Percentiles rank a stretch among this genome's conserved stretches.
Conservation (phyloP, 2,113 vertebrate species). For the Tiliqua scincoides region DNA sequence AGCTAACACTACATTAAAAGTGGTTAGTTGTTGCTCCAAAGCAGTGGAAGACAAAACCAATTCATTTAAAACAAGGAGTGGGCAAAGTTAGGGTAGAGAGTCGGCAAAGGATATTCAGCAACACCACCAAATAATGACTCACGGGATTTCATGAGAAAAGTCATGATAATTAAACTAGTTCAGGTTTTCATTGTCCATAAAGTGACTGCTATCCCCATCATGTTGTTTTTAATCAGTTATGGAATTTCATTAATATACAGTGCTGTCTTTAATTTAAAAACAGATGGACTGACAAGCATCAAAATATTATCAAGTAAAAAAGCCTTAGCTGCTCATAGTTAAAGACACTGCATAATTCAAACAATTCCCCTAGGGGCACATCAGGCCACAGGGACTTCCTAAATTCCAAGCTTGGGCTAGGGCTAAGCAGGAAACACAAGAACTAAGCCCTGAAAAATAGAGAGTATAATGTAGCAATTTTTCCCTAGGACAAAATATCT, state of each 20-base stretch:
- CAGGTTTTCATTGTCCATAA: neutral
- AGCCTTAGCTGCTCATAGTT: neutral
- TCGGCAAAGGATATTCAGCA: neutral
- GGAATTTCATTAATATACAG: neutral
- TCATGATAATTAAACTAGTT: neutral
- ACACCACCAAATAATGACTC: neutral
- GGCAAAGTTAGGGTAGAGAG: constrained; percentile 6
- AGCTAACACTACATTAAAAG: constrained; percentile 39
- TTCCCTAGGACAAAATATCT: neutral
- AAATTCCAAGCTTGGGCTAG: neutral
- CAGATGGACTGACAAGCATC: neutral
- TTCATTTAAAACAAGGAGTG: constrained; percentile 71
- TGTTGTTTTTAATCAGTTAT: neutral
- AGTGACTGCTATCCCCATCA: neutral
- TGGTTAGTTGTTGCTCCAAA: constrained; percentile 59
- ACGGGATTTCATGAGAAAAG: neutral
- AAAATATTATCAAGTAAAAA: neutral
- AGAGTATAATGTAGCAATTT: neutral
- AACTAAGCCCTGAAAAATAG: neutral
- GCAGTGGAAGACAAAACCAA: constrained; percentile 72
- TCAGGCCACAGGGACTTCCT: neutral
- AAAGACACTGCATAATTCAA: neutral
- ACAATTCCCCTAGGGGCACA: neutral
- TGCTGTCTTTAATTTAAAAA: neutral
- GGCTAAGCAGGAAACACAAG: neutral